Evolutionary conservation across 2,888 invertebrate species (phyloP), one percentile per base, ranked within the genome.

Genomic region (Mesorhabditis belari): DNA sequence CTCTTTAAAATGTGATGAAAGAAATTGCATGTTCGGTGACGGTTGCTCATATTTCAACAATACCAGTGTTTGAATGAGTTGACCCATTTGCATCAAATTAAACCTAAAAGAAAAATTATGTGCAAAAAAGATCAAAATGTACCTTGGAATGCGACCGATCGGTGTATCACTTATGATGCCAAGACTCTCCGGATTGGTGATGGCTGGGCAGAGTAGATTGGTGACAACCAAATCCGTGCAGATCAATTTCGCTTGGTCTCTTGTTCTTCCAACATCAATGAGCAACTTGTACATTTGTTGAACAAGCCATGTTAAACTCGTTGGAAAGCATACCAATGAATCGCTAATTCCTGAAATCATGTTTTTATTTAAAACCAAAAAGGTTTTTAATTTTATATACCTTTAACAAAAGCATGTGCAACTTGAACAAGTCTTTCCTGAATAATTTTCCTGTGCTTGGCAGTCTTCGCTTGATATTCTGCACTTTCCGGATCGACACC

Each of bases 201-300:
- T 90, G 0, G 94, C 95, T 3, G 94, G 94, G 79, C 95, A 96
- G 63, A 98, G 89, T 81, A 94, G 92, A 81, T 90, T 87, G 9
- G 90, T 90, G 81, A 96, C 89, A 26, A 96, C 89, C 63, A 98
- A 85, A 81, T 98, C 95, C 0, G 91, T 90, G 80, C 92, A 90
- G 74, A 95, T n/a, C n/a, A n/a, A n/a, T n/a, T n/a, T n/a, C n/a
- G n/a, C n/a, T 19, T 29, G 52, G 17, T 62, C 56, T 5, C 49
- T 52, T 52, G 61, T 55, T 28, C 59, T 26, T 29, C 70, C 63
- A 6, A 60, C 60, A 6, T 68, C 67, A 21, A 70, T 58, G 24
- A 76, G 60, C 17, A 56, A 58, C 5, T 86, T 87, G 53, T 89
- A 88, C 79, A 92, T 88, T 80, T 92, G 91, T 73, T 90, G 88